A percentile compares a stretch with the other conserved stretches of the same genome.
phyloP scores from a whole-genome alignment of 30 jellyfish, hydroid and myxozoan genomes.

The Aurelia coerulea region DNA sequence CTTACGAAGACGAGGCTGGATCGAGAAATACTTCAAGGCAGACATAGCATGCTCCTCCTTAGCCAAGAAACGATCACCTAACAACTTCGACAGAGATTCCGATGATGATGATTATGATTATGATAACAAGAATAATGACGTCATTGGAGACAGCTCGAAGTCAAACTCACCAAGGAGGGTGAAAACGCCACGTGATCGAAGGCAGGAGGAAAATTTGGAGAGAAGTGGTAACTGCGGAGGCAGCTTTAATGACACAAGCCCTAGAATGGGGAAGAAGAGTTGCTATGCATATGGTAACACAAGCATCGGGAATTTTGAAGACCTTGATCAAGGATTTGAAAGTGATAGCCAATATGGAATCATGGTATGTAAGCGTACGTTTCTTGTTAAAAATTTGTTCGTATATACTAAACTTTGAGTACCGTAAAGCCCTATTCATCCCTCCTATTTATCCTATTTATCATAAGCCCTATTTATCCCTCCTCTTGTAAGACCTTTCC shows the following conservation, averaged over 20 bases:
- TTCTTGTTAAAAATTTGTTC: background rate
- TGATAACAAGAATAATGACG: background rate
- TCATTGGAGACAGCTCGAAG: background rate
- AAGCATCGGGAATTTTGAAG: conserved; percentile 39
- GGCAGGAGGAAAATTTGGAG: background rate
- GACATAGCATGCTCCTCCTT: conserved; percentile 55
- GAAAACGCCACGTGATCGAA: conserved; percentile 9
- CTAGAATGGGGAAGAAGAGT: conserved; percentile 29
- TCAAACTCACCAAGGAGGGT: conserved; percentile 4
- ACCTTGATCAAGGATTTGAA: conserved; percentile 58
- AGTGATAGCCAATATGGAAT: conserved; percentile 86
- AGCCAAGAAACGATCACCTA: conserved; percentile 53
- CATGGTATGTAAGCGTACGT: conserved; percentile 44
- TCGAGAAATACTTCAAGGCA: conserved; percentile 84
- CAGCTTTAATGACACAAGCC: background rate
- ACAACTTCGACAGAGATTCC: conserved; percentile 49
- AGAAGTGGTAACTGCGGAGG: background rate
- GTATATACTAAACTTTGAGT: too few species aligned
- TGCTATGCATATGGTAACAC: conserved; percentile 34
- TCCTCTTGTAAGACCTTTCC: too few species aligned
- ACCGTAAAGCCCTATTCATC: too few species aligned
- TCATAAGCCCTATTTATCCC: too few species aligned
- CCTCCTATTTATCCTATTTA: too few species aligned
- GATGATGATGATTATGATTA: conserved; percentile 57
- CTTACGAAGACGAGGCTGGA: conserved; percentile 95